Evolutionary conservation across 2,797 vertebrate species (phyloP), one percentile per base, ranked within the genome.

Genomic region (Fundulus diaphanus): DNA sequence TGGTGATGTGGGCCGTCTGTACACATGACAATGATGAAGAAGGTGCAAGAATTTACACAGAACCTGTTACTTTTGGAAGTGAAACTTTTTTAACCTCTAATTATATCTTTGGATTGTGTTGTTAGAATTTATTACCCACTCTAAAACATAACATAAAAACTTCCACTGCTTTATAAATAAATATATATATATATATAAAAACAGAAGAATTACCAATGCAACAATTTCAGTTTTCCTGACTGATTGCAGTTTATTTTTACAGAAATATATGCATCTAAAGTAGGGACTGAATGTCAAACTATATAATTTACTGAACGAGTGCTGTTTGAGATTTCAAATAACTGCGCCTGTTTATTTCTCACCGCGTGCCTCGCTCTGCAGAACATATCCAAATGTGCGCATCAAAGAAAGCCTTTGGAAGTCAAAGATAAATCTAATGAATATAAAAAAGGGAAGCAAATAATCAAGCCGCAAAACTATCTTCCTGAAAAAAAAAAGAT

Each of bases 31-130:
- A 63, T 31, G 51, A 72, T 2, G 18, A 35, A 42, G 73, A 56
- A 85, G 59, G 82, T 81, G 91, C 8, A 12, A 80, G 48, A 85
- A 76, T 86, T 90, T 42, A 74, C 86, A 82, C 75, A 0, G 61
- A 89, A 78, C 27, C 63, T 65, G 82, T 9, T 78, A 82, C 16
- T 27, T 65, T n/a, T 67, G 44, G 51, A 77, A 54, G 81, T 80
- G 73, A 59, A 67, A 73, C 66, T 46, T 68, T 70, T 70, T 46
- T 6, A 85, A 65, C n/a, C 29, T 72, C 37, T 71, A 77, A 80
- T 86, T 65, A 56, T 59, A 51, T 75, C 63, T 59, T 18, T 67
- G 24, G 15, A 59, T 68, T 37, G 54, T 20, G 42, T 72, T 74
- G 68, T 79, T 73, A 31, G 40, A 52, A 65, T 73, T 20, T 16